These are phyloP conservation scores for Oncorhynchus masou DNA, from an alignment of 2,113 vertebrate genomes.

Conservation along the genomic window DNA sequence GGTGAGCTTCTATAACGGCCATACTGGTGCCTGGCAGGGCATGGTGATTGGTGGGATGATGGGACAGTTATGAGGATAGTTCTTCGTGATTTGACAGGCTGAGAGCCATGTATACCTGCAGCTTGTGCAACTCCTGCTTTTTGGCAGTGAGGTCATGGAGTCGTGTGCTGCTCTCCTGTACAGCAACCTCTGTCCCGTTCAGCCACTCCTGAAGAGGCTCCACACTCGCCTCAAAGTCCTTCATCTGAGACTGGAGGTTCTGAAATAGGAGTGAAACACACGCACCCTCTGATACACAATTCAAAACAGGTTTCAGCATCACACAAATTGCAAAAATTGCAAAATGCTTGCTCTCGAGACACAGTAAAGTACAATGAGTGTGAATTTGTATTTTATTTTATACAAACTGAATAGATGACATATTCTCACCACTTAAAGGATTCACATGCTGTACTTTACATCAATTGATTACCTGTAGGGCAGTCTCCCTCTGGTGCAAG, in stretches of 20 bases:
- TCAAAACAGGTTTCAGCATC: neutral
- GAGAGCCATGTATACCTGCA: constrained; percentile 80
- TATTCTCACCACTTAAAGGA: too few species aligned
- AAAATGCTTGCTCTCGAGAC: neutral
- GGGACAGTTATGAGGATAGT: neutral
- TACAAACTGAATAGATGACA: too few species aligned
- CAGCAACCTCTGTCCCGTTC: constrained; percentile 77
- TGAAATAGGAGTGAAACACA: constrained; percentile 45
- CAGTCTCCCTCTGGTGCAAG: constrained; percentile 85
- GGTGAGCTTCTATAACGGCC: constrained; percentile 25
- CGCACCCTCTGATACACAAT: neutral
- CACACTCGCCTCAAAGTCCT: constrained; percentile 88
- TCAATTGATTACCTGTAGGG: constrained; percentile 78
- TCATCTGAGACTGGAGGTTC: constrained; percentile 92
- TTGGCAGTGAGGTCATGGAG: constrained; percentile 91
- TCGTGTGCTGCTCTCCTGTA: constrained; percentile 83
- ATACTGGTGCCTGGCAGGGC: neutral
- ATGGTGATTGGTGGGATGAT: neutral
- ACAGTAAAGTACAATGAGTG: too few species aligned
- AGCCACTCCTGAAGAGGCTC: constrained; percentile 89
- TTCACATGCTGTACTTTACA: too few species aligned
- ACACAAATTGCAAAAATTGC: neutral
- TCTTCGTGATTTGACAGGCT: constrained; percentile 3
- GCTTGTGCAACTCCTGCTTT: constrained; percentile 86
- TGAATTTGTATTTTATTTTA: too few species aligned